phyloP scores from a whole-genome alignment of 1,140 invertebrate species.

The Listronotus bonariensis region DNA sequence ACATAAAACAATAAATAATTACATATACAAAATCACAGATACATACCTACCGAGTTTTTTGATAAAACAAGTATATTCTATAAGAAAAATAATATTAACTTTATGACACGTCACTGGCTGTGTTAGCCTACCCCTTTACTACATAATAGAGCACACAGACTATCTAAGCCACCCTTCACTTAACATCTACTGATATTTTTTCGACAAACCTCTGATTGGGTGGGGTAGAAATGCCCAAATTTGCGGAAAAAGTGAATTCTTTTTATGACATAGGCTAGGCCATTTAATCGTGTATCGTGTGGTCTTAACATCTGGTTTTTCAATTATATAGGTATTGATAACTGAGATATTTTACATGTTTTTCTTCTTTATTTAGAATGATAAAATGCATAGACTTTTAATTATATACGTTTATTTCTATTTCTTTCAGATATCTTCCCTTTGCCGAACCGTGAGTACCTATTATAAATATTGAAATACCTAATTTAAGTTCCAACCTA shows the following conservation, averaged over 20 bases:
- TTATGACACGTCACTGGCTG: conserved; percentile 2
- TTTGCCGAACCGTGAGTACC: conserved; percentile 31
- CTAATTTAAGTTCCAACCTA: no score
- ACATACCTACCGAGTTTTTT: no score
- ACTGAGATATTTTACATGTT: no score
- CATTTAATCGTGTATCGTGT: no score
- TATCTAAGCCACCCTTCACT: conserved; percentile 31
- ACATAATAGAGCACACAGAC: conserved; percentile 22
- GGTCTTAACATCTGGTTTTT: no score
- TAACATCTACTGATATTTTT: conserved; percentile 30
- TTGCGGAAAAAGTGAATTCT: conserved; percentile 14
- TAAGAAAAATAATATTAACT: neutral
- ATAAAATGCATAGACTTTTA: neutral
- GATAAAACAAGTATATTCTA: neutral
- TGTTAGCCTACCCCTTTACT: conserved; percentile 20
- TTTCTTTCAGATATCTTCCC: conserved; percentile 32
- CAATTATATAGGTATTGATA: no score
- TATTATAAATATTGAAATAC: no score
- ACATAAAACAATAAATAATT: no score
- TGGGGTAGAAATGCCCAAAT: conserved; percentile 22
- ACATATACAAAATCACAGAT: no score
- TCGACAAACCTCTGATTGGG: conserved; percentile 28
- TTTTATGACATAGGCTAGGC: no score
- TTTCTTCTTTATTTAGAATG: no score
- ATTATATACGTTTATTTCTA: conserved; percentile 12